Conservation (phyloP, 2,888 invertebrate genomes). For the Muschampia plurimacula region DNA sequence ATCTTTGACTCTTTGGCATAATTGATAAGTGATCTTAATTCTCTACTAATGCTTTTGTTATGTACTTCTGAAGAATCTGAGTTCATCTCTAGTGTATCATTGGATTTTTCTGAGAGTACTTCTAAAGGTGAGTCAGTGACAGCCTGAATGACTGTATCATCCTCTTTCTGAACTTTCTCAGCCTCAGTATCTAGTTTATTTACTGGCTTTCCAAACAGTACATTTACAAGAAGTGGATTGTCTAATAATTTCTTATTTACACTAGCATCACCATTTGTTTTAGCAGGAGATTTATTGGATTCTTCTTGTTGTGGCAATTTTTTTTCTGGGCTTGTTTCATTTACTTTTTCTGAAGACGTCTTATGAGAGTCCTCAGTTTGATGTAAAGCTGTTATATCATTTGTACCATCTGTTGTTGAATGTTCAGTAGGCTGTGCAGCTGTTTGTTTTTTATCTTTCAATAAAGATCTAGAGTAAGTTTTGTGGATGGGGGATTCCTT, state of each 20-base stretch:
- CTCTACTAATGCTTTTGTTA: constrained; percentile 80
- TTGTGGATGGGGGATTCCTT: constrained; percentile 12
- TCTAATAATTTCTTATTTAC: constrained; percentile 4
- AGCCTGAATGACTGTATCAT: background rate
- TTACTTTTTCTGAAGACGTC: background rate
- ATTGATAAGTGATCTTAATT: constrained; percentile 87
- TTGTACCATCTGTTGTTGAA: background rate
- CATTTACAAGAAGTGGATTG: constrained; percentile 17
- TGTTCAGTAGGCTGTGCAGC: background rate
- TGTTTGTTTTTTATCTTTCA: background rate
- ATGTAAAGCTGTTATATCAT: background rate
- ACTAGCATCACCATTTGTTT: background rate
- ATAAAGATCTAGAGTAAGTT: constrained; percentile 39
- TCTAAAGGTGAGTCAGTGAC: constrained; percentile 43
- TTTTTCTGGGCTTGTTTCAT: background rate
- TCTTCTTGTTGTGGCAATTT: constrained; percentile 45
- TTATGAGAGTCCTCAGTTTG: background rate
- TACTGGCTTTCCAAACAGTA: background rate
- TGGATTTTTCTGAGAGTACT: constrained; percentile 54
- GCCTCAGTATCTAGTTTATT: background rate
- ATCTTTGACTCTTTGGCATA: constrained; percentile 89
- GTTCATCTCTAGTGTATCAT: constrained; percentile 61
- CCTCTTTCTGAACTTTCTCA: background rate
- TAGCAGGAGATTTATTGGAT: constrained; percentile 1
- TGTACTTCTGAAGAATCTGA: constrained; percentile 69